Conservation (phyloP, 2,113 vertebrate genomes). For the Propithecus coquereli region DNA sequence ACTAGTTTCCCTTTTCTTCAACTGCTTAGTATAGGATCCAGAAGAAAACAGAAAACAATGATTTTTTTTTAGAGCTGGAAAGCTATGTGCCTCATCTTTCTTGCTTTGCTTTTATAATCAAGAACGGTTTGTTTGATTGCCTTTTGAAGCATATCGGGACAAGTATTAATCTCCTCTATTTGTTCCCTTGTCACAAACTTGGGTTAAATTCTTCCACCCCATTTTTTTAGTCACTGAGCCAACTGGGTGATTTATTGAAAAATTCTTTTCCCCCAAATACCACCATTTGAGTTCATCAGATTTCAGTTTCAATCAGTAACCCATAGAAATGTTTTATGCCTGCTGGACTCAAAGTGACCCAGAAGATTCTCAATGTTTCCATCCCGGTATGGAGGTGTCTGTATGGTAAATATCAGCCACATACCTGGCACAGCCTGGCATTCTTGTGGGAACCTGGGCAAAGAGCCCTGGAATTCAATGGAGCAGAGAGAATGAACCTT, state of each 20-base stretch:
- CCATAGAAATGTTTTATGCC: slow-evolving; percentile 46
- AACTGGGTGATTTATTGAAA: slow-evolving; percentile 54
- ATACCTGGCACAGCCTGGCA: slow-evolving; percentile 16
- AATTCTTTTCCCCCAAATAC: slow-evolving; percentile 1
- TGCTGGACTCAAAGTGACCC: slow-evolving; percentile 47
- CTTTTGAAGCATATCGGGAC: slow-evolving; percentile 34
- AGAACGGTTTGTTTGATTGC: slow-evolving; percentile 1
- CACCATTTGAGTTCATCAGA: slow-evolving; percentile 3
- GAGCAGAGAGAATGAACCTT: neutral
- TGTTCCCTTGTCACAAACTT: slow-evolving; percentile 49
- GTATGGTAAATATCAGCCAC: neutral
- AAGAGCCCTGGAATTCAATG: neutral
- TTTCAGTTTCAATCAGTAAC: slow-evolving; percentile 47
- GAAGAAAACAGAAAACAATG: slow-evolving; percentile 5
- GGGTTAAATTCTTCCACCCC: slow-evolving; percentile 29
- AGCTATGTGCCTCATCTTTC: neutral
- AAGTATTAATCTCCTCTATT: slow-evolving; percentile 44
- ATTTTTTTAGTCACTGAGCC: slow-evolving; percentile 44
- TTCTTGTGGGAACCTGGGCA: slow-evolving; percentile 36
- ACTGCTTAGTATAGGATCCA: neutral
- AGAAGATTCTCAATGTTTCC: slow-evolving; percentile 35
- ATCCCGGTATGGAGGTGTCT: slow-evolving; percentile 27
- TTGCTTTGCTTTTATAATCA: slow-evolving; percentile 33
- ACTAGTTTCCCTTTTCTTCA: slow-evolving; percentile 11
- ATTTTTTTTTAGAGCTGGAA: slow-evolving; percentile 32